Conservation (phyloP, 2,113 vertebrate genomes). For the Caloenas nicobarica region DNA sequence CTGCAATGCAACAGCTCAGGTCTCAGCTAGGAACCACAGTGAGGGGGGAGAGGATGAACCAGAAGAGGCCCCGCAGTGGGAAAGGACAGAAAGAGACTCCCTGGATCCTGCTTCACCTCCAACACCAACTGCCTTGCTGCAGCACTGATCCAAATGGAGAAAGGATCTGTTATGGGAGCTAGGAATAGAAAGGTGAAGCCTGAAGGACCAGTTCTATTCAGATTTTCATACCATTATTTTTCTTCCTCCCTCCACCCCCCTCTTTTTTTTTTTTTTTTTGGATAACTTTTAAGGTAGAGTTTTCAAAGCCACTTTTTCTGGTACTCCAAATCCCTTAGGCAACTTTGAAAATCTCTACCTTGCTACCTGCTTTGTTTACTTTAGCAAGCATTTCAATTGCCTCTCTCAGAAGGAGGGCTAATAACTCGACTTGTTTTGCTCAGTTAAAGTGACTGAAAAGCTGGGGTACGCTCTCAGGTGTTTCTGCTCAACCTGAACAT, state of each 20-base stretch:
- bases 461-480: background rate
- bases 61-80: fast-evolving
- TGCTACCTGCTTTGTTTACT: background rate
- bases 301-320: background rate
- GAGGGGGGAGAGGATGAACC: background rate
- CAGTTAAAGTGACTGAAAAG: background rate
- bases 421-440: background rate
- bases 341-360: background rate
- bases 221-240: background rate
- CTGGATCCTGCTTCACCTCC: background rate
- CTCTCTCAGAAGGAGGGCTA: background rate
- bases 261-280: background rate
- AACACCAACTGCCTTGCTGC: background rate
- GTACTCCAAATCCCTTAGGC: background rate
- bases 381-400: background rate
- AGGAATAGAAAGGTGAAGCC: background rate
- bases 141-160: background rate
- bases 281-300: background rate
- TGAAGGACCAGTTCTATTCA: background rate
- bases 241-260: background rate
- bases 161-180: background rate
- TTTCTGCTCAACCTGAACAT: background rate
- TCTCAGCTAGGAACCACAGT: background rate
- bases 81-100: background rate
- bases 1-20: background rate